Evolutionary conservation across 2,797 vertebrate species (phyloP).

Genomic region (Glossophaga mutica): DNA sequence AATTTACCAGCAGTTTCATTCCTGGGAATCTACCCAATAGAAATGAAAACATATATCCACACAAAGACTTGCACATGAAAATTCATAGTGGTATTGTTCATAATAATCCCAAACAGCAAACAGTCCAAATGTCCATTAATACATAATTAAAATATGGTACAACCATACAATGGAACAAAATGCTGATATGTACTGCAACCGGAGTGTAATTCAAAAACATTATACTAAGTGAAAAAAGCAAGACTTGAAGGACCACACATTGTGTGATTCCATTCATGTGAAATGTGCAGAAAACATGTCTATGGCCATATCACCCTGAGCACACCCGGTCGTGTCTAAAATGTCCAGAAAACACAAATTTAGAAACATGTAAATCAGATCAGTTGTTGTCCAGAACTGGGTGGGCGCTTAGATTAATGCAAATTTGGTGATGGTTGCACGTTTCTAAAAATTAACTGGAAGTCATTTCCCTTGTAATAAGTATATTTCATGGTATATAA

Average conservation of each 20-base stretch:
- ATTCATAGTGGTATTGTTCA: background rate
- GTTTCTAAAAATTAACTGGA: background rate
- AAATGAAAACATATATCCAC: background rate
- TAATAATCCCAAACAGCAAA: background rate
- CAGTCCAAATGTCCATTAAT: background rate
- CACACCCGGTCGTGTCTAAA: too few species aligned
- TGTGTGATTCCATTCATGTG: background rate
- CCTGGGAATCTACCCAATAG: background rate
- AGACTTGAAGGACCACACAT: background rate
- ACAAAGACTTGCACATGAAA: background rate
- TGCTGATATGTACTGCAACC: background rate
- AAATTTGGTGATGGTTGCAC: background rate
- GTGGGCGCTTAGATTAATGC: background rate
- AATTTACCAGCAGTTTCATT: background rate
- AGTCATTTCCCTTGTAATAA: background rate
- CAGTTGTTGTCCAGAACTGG: background rate
- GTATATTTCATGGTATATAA: background rate
- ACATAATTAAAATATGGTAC: background rate
- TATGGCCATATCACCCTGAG: too few species aligned
- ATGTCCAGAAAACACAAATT: background rate
- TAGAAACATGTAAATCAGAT: background rate
- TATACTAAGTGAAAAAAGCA: background rate
- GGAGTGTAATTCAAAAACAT: background rate
- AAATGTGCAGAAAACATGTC: too few species aligned
- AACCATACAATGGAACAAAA: background rate